Evolutionary conservation across 2,888 invertebrate species (phyloP).

Genomic region (Thumatha senex): DNA sequence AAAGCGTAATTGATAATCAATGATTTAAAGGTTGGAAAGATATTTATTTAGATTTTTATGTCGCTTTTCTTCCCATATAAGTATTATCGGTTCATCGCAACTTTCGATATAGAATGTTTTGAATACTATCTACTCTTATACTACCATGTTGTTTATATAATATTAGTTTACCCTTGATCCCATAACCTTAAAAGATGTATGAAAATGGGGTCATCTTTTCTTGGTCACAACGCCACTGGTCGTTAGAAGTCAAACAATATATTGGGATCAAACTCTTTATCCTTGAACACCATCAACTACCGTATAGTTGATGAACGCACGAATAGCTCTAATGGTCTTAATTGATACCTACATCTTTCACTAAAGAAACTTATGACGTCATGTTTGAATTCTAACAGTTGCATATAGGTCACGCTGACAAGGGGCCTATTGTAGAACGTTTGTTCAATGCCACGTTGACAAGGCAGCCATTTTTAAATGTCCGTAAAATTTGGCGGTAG

Average conservation of each 20-base stretch:
- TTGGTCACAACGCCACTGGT: slow-evolving; percentile 1
- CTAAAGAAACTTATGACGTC: slow-evolving; percentile 28
- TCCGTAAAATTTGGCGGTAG: not conserved
- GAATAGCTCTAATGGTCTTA: slow-evolving; percentile 33
- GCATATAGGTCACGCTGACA: slow-evolving; percentile 6
- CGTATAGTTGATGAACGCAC: slow-evolving; percentile 18
- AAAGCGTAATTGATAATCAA: no score
- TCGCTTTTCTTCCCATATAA: no score
- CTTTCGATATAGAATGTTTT: no score
- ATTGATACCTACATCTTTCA: slow-evolving; percentile 27
- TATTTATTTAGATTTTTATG: no score
- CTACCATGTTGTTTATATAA: not conserved
- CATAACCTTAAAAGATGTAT: not conserved
- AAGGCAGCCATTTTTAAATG: slow-evolving; percentile 1
- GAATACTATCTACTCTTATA: no score
- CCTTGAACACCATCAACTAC: slow-evolving; percentile 7
- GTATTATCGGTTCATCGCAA: no score
- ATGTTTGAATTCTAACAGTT: slow-evolving; percentile 9
- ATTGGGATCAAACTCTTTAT: slow-evolving; percentile 6
- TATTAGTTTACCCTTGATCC: not conserved
- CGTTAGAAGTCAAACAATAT: not conserved
- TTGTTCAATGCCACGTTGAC: not conserved
- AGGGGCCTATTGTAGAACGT: slow-evolving; percentile 1
- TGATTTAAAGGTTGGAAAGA: no score
- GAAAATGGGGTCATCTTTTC: slow-evolving; percentile 11